Percentiles rank a stretch among this genome's conserved stretches.
These are phyloP conservation scores for Toxotes lorentzi DNA, from an alignment of 2,797 vertebrate species.

Conservation along the genomic window DNA sequence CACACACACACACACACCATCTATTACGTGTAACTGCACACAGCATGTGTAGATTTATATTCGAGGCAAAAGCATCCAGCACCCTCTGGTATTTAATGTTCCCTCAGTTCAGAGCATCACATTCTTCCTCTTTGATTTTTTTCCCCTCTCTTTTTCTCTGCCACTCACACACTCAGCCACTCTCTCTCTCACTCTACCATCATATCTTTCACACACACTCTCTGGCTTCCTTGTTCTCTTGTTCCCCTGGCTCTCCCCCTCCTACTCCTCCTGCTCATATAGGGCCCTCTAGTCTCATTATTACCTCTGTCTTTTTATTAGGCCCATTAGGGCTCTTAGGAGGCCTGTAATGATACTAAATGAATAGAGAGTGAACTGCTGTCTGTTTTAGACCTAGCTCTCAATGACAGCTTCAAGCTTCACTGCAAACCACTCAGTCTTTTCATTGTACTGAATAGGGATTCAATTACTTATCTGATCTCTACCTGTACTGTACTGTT, in stretches of 20 bases:
- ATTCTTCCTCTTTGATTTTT: slow-evolving; percentile 34
- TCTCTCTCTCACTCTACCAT: slow-evolving; percentile 15
- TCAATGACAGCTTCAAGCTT: slow-evolving; percentile 82
- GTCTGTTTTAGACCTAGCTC: slow-evolving; percentile 80
- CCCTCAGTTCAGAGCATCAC: slow-evolving; percentile 30
- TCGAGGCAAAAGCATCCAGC: slow-evolving; percentile 22
- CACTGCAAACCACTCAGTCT: slow-evolving; percentile 75
- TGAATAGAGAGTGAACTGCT: slow-evolving; percentile 85
- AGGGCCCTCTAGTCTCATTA: slow-evolving; percentile 83
- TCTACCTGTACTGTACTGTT: slow-evolving; percentile 64
- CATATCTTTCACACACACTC: slow-evolving; percentile 54
- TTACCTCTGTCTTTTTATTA: slow-evolving; percentile 87
- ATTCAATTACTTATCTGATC: slow-evolving; percentile 72
- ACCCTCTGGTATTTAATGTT: slow-evolving; percentile 43
- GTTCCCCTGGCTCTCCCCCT: slow-evolving; percentile 65
- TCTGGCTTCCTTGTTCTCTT: slow-evolving; percentile 61
- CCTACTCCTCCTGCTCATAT: slow-evolving; percentile 68
- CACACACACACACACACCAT: slow-evolving; percentile 21
- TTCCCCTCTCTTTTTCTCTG: slow-evolving; percentile 21
- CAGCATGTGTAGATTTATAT: slow-evolving; percentile 40
- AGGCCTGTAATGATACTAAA: slow-evolving; percentile 85
- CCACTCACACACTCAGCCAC: not conserved
- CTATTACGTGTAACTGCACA: slow-evolving; percentile 13
- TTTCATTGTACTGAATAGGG: slow-evolving; percentile 68
- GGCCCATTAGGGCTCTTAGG: slow-evolving; percentile 85